Evolutionary conservation across 2,113 vertebrate genomes (phyloP).

Genomic region (Scatophagus argus): DNA sequence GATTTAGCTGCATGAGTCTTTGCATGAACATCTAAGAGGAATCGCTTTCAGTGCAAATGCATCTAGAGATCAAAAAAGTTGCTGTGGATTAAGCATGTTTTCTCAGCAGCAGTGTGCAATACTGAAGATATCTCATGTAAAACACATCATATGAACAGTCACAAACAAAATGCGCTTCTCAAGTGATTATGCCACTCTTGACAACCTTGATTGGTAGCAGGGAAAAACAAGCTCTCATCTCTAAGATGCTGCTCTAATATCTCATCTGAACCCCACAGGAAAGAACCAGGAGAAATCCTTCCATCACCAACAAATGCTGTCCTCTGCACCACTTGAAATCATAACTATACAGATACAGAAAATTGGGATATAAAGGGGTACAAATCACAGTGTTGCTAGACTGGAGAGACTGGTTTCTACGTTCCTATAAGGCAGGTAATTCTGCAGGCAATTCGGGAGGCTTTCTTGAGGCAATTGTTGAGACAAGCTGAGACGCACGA

Average conservation of each 20-base stretch:
- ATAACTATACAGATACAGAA: slow-evolving; percentile 21
- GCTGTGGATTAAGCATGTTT: not conserved
- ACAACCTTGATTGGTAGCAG: slow-evolving; percentile 45
- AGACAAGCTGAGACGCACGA: not conserved
- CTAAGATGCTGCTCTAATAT: slow-evolving; percentile 32
- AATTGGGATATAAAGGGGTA: slow-evolving; percentile 20
- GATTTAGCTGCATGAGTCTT: slow-evolving; percentile 38
- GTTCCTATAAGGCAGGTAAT: slow-evolving; percentile 25
- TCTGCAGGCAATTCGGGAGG: slow-evolving; percentile 27
- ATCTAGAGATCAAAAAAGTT: not conserved
- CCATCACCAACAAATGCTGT: slow-evolving; percentile 5
- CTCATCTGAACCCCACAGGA: slow-evolving; percentile 28
- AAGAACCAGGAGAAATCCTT: slow-evolving; percentile 14
- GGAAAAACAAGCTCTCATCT: slow-evolving; percentile 27
- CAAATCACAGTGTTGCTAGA: not conserved
- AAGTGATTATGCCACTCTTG: slow-evolving; percentile 46
- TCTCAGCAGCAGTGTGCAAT: not conserved
- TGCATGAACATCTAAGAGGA: slow-evolving; percentile 42
- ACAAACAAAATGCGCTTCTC: slow-evolving; percentile 32
- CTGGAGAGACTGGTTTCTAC: slow-evolving; percentile 40
- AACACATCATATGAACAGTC: slow-evolving; percentile 11
- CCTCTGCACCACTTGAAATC: slow-evolving; percentile 6
- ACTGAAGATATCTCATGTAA: slow-evolving; percentile 5
- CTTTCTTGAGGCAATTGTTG: slow-evolving; percentile 22
- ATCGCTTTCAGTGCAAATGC: not conserved